Percentiles rank a stretch among this genome's conserved stretches.
These are phyloP conservation scores for Drosophila bocki DNA, from an alignment of 1,140 invertebrate species.

Conservation along the genomic window DNA sequence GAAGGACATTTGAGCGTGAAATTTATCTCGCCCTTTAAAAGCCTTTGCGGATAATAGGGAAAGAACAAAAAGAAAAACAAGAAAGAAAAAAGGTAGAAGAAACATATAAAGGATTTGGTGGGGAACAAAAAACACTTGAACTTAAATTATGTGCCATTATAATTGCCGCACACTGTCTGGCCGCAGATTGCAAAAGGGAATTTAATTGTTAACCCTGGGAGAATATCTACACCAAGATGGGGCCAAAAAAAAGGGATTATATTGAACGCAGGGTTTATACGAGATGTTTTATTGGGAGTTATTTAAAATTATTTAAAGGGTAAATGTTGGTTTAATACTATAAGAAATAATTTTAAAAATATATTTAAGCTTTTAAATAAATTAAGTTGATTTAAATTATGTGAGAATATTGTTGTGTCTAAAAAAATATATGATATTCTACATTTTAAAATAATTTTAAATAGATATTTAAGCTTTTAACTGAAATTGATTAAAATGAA, in stretches of 20 bases:
- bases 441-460: not conserved
- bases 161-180: conserved; percentile 23
- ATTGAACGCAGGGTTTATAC: not conserved
- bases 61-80: not conserved
- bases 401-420: too few species aligned
- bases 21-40: conserved; percentile 50
- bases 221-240: not conserved
- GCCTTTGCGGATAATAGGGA: conserved; percentile 9
- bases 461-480: not conserved
- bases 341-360: too few species aligned
- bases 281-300: not conserved
- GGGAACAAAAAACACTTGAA: conserved; percentile 22
- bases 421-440: too few species aligned
- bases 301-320: not conserved
- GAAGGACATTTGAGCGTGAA: conserved; percentile 17
- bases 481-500: not conserved
- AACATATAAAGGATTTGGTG: not conserved
- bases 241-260: not conserved
- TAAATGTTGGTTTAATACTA: too few species aligned
- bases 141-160: conserved; percentile 42
- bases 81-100: not conserved
- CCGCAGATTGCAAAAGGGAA: conserved; percentile 19
- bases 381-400: too few species aligned
- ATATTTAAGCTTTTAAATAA: too few species aligned
- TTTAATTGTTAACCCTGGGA: conserved; percentile 29